Evolutionary conservation across 1,140 invertebrate species (phyloP).

Genomic region (Penaeus chinensis): DNA sequence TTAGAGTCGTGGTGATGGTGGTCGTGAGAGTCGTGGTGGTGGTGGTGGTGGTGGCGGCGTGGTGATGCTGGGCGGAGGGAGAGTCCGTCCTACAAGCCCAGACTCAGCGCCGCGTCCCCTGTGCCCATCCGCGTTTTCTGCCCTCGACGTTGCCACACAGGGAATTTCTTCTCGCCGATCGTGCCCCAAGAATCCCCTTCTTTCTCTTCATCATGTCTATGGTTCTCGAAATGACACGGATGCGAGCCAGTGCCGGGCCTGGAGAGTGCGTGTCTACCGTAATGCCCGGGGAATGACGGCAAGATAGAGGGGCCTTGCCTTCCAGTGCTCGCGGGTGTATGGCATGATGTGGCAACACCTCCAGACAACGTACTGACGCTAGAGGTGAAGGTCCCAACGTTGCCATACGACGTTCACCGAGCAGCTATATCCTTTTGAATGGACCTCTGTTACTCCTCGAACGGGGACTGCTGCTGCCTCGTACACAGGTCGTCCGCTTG

Average conservation of each 20-base stretch:
- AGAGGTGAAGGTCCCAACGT: slow-evolving; percentile 44
- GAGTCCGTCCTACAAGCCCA: slow-evolving; percentile 23
- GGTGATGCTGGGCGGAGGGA: slow-evolving; percentile 10
- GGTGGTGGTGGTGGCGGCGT: background rate
- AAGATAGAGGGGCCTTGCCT: slow-evolving; percentile 13
- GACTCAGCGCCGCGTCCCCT: slow-evolving; percentile 21
- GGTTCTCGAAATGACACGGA: background rate
- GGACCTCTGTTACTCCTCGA: slow-evolving; percentile 21
- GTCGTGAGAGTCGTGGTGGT: slow-evolving; percentile 8
- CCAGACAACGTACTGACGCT: slow-evolving; percentile 36
- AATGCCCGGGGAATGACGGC: background rate
- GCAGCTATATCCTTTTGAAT: slow-evolving; percentile 42
- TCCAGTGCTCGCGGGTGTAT: slow-evolving; percentile 12
- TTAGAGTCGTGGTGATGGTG: background rate
- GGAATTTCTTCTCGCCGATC: background rate
- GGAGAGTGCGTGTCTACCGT: background rate
- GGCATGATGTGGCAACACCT: slow-evolving; percentile 42
- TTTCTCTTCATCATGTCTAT: background rate
- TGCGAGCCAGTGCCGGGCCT: background rate
- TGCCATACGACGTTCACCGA: slow-evolving; percentile 32
- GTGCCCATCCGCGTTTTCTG: slow-evolving; percentile 49
- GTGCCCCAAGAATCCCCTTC: too few relatives aligned
- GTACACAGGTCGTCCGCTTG: background rate
- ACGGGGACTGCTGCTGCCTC: slow-evolving; percentile 1
- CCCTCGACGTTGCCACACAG: slow-evolving; percentile 39